Evolutionary conservation across 1,140 invertebrate species (phyloP).

Genomic region (Calliopsis andreniformis): DNA sequence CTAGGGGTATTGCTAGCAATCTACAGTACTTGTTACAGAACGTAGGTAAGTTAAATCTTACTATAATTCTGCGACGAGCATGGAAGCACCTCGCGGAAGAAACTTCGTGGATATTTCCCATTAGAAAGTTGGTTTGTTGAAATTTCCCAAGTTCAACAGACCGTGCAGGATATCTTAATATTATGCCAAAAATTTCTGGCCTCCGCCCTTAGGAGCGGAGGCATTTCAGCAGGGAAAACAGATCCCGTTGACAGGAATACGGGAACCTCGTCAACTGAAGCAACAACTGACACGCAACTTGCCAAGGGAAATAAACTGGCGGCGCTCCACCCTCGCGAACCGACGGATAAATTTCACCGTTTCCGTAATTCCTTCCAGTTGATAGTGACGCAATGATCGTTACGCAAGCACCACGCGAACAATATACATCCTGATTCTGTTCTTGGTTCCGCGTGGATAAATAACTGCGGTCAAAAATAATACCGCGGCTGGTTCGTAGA

Average conservation of each 20-base stretch:
- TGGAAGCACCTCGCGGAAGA: too few relatives aligned
- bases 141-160: too few relatives aligned
- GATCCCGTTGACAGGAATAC: too few relatives aligned
- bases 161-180: not conserved
- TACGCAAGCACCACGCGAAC: constrained; percentile 8
- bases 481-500: not conserved
- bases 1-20: too few relatives aligned
- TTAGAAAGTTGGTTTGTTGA: not conserved
- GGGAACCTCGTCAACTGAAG: not conserved
- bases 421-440: not conserved
- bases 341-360: constrained; percentile 4
- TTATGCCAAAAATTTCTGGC: not conserved
- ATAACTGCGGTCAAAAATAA: not conserved
- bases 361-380: not conserved
- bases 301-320: not conserved
- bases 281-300: not conserved
- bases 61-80: too few relatives aligned
- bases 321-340: not conserved
- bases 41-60: too few relatives aligned
- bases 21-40: too few relatives aligned
- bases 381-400: not conserved
- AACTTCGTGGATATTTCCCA: too few relatives aligned
- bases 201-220: not conserved
- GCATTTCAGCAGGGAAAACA: not conserved
- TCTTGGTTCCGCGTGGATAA: constrained; percentile 8